Evolutionary conservation across 2,888 invertebrate genomes (phyloP).

Genomic region (Hofmannophila pseudospretella): DNA sequence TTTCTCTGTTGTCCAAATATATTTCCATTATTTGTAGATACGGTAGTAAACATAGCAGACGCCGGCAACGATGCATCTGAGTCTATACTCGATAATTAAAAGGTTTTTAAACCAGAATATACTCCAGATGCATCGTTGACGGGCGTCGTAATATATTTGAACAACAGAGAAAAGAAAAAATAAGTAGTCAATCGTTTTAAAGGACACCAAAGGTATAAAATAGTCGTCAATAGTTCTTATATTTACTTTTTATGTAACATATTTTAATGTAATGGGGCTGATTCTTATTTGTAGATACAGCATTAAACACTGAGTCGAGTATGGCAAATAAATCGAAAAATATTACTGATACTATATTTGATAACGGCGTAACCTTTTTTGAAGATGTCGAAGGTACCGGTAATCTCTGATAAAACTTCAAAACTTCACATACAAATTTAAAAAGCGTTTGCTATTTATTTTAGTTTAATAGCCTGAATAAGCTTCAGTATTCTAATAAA

Average conservation of each 20-base stretch:
- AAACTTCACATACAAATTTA: too few relatives aligned
- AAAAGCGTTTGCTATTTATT: too few relatives aligned
- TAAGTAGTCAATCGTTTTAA: constrained; percentile 34
- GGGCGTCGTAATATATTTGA: too few relatives aligned
- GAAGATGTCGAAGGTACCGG: constrained; percentile 32
- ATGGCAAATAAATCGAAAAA: constrained; percentile 45
- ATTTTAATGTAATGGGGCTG: too few relatives aligned
- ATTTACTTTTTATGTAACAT: not conserved
- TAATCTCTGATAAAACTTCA: too few relatives aligned
- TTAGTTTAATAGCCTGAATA: too few relatives aligned
- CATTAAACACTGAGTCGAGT: constrained; percentile 29
- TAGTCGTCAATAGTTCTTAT: not conserved
- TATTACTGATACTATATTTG: constrained; percentile 36
- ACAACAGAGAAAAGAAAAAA: too few relatives aligned
- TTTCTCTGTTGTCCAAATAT: too few relatives aligned
- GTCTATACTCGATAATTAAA: constrained; percentile 32
- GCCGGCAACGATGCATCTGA: constrained; percentile 44
- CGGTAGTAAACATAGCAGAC: constrained; percentile 42
- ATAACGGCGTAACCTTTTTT: constrained; percentile 38
- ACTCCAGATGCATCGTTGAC: too few relatives aligned
- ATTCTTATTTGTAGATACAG: constrained; percentile 46
- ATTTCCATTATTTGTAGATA: constrained; percentile 27
- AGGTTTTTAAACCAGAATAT: too few relatives aligned
- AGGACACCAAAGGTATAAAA: constrained; percentile 11
- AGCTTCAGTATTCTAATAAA: too few relatives aligned